Conservation (phyloP, 2,113 vertebrate genomes). For the Chitala chitala region DNA sequence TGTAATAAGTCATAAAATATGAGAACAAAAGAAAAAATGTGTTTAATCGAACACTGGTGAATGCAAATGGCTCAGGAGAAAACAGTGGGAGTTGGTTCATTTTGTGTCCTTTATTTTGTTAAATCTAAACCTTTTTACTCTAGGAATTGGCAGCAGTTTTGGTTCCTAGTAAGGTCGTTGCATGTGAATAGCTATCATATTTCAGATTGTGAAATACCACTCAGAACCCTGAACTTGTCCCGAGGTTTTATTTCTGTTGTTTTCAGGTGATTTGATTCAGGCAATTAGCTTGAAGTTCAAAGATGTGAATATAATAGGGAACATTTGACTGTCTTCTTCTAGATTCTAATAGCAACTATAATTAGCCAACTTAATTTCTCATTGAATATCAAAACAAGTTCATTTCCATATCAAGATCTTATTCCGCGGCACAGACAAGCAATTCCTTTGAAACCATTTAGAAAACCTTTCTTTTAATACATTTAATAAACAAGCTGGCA, state of each 20-base stretch:
- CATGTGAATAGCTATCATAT: too few species aligned
- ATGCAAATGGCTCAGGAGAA: too few species aligned
- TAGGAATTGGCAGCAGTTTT: not conserved
- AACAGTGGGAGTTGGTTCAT: too few species aligned
- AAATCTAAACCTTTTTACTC: too few species aligned
- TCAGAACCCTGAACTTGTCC: not conserved
- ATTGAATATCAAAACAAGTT: constrained; percentile 63
- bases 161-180: not conserved
- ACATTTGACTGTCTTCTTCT: constrained; percentile 46
- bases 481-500: constrained; percentile 48
- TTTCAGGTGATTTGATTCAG: constrained; percentile 10
- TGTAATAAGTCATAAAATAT: too few species aligned
- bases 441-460: constrained; percentile 58
- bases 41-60: too few species aligned
- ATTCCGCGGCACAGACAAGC: constrained; percentile 55
- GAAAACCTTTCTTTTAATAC: constrained; percentile 49
- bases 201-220: not conserved
- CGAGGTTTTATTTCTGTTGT: not conserved
- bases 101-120: too few species aligned
- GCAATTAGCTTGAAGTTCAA: constrained; percentile 20
- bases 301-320: constrained; percentile 14
- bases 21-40: too few species aligned
- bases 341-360: constrained; percentile 72
- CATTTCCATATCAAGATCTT: constrained; percentile 72
- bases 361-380: constrained; percentile 74